Conservation (phyloP, 2,888 invertebrate species). For the Taphrorychus bicolor region DNA sequence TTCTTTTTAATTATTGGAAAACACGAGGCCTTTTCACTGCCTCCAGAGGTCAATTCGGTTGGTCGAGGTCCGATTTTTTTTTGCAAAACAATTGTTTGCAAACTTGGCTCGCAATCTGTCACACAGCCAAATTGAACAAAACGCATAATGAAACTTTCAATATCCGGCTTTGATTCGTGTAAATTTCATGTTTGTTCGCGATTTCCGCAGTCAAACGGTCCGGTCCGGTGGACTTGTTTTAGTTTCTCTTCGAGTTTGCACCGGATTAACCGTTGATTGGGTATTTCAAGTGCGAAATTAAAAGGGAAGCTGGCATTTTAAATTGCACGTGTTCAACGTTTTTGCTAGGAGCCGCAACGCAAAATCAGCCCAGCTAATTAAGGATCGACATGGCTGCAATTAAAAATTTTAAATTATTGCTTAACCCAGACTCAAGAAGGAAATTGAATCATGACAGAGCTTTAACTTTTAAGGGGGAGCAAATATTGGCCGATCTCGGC, state of each 20-base stretch:
- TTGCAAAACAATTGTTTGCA: not conserved
- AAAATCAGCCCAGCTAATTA: too few relatives aligned
- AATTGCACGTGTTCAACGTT: too few relatives aligned
- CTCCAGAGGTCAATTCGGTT: not conserved
- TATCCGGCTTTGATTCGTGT: slow-evolving; percentile 1
- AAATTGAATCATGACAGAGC: too few relatives aligned
- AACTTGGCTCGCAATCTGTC: not conserved
- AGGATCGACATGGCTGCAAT: too few relatives aligned
- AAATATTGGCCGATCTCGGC: too few relatives aligned
- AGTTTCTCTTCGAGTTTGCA: not conserved
- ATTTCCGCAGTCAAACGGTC: slow-evolving; percentile 3
- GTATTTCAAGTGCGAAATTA: not conserved
- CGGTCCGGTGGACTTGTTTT: not conserved
- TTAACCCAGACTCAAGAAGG: too few relatives aligned
- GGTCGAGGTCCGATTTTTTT: too few relatives aligned
- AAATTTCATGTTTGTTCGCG: not conserved
- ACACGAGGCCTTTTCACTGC: not conserved
- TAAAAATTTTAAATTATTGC: too few relatives aligned
- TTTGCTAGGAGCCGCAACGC: too few relatives aligned
- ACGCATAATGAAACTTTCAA: slow-evolving; percentile 6
- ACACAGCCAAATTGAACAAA: slow-evolving; percentile 1
- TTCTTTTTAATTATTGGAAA: not conserved
- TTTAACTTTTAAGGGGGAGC: too few relatives aligned
- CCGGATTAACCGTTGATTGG: slow-evolving; percentile 6
- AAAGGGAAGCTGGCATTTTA: too few relatives aligned